Evolutionary conservation across 2,797 vertebrate genomes (phyloP), one percentile per base, ranked within the genome.

Genomic region (Microctenopoma stevenorrisi): DNA sequence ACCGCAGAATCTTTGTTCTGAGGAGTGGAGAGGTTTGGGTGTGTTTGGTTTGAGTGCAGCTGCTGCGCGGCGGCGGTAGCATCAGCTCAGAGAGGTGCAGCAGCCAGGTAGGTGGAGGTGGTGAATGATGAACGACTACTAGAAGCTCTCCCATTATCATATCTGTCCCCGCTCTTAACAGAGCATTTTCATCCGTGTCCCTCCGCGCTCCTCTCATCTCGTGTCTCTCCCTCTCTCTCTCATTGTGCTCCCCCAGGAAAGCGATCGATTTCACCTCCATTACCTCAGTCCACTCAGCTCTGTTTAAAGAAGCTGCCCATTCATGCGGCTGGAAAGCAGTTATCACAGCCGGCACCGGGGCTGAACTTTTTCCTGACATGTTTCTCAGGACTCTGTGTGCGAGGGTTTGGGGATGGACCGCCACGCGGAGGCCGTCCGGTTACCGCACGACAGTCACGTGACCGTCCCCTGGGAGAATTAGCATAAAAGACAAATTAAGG

Each of bases 131-230:
- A 81, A 87, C 72, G 89, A 87, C 91, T 83, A 88, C 78, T 58
- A 72, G 76, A 78, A 50, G 60, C 86, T 87, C 77, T 68, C 86
- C 85, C 90, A 94, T 94, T 94, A 94, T 92, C 93, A 91, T 93
- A 89, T 90, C 87, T 91, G 93, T 92, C 89, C 79, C 70, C 74
- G 88, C 91, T 92, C 90, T 94, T 93, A 93, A 92, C 91, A 84
- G 85, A 54, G 87, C 64, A 91, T 93, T 93, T 91, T 93, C 90
- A 87, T 89, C 86, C 81, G 70, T 90, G 89, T 90, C 83, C 85
- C 85, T 84, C 86, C 74, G 74, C 80, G 69, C 86, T 84, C 73
- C 71, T 68, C 83, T 76, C 77, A 69, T 64, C 55, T 30, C 28
- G 5, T 30, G 4, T 30, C 28, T 59, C 52, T 42, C 50, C 40